These are phyloP conservation scores for Zalophus californianus DNA, from an alignment of 2,797 vertebrate species.

Conservation along the genomic window DNA sequence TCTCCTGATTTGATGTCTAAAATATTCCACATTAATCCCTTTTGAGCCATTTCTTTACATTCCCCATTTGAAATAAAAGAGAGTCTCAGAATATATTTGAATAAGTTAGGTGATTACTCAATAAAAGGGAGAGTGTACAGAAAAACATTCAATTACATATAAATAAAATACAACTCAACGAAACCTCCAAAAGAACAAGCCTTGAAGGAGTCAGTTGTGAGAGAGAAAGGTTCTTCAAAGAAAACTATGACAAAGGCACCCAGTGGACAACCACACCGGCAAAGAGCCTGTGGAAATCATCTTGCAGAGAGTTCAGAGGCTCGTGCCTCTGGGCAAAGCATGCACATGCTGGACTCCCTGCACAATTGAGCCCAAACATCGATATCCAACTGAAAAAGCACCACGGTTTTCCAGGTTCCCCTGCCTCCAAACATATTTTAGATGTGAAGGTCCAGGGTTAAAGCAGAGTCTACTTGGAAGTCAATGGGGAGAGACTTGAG, in stretches of 20 bases:
- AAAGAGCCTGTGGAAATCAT: rapidly evolving
- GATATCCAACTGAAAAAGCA: background rate
- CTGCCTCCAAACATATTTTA: background rate
- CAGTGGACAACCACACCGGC: too few species aligned
- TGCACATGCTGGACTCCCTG: rapidly evolving
- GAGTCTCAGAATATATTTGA: background rate
- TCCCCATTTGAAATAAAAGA: background rate
- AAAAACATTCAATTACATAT: background rate
- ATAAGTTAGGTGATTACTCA: background rate
- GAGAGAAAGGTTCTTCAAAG: background rate
- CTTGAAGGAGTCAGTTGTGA: background rate
- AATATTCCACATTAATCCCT: background rate
- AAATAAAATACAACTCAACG: background rate
- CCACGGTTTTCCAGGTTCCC: background rate
- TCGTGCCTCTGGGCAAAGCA: background rate
- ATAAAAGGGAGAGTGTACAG: background rate
- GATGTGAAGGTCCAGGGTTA: background rate
- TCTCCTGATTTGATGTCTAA: background rate
- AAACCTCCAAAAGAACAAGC: background rate
- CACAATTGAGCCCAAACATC: background rate
- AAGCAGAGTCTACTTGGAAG: background rate
- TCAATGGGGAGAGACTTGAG: background rate
- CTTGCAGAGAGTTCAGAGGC: background rate
- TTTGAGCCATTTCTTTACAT: background rate
- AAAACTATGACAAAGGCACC: background rate